A percentile compares a stretch with the other conserved stretches of the same genome.
Conservation (phyloP, 2,113 vertebrate genomes). For the Morone chrysops region DNA sequence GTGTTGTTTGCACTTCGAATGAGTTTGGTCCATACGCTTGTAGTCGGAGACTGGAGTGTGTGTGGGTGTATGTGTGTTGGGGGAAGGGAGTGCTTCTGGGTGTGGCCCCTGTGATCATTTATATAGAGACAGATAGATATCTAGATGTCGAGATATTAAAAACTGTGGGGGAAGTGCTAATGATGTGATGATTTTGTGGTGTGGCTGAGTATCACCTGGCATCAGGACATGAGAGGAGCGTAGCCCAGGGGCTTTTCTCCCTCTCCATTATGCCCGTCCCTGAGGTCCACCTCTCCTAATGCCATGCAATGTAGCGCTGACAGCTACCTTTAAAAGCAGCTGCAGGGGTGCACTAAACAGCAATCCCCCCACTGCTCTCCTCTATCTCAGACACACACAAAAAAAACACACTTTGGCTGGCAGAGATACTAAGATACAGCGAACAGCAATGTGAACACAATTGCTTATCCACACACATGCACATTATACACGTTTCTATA, state of each 20-base stretch:
- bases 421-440: slow-evolving; percentile 24
- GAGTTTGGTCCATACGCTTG: slow-evolving; percentile 55
- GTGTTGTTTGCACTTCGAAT: slow-evolving; percentile 63
- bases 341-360: slow-evolving; percentile 64
- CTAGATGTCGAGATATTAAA: slow-evolving; percentile 58
- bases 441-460: background rate
- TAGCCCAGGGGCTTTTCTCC: slow-evolving; percentile 62
- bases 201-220: slow-evolving; percentile 65
- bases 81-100: slow-evolving; percentile 68
- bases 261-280: slow-evolving; percentile 67
- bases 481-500: slow-evolving; percentile 28
- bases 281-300: slow-evolving; percentile 70
- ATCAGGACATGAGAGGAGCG: slow-evolving; percentile 47
- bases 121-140: slow-evolving; percentile 48
- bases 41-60: slow-evolving; percentile 21
- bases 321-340: slow-evolving; percentile 73
- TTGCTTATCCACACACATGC: slow-evolving; percentile 20
- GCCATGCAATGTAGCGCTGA: slow-evolving; percentile 70
- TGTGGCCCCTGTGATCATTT: slow-evolving; percentile 65
- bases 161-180: slow-evolving; percentile 57
- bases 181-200: slow-evolving; percentile 51
- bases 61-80: slow-evolving; percentile 45
- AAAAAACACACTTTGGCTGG: slow-evolving; percentile 38
- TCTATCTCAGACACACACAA: slow-evolving; percentile 40
- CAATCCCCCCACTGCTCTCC: slow-evolving; percentile 19